A percentile compares a stretch with the other conserved stretches of the same genome.
These are phyloP conservation scores for Aphodius granarius DNA, from an alignment of 2,888 invertebrate species.

Conservation along the genomic window DNA sequence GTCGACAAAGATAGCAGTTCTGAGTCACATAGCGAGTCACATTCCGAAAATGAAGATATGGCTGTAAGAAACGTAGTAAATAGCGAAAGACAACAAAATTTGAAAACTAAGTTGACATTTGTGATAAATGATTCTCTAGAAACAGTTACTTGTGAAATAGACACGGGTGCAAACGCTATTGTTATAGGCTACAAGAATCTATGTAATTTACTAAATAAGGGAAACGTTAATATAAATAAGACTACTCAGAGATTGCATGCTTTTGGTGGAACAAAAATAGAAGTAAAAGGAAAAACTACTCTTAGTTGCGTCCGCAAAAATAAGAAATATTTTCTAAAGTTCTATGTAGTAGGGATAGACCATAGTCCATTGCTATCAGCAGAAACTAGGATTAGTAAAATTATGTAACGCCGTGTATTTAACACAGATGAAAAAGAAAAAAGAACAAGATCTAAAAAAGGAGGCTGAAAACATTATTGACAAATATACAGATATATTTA, in stretches of 20 bases:
- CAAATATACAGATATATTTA: conserved; percentile 16
- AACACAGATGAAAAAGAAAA: not conserved
- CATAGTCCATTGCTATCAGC: conserved; percentile 18
- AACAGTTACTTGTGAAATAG: conserved; percentile 12
- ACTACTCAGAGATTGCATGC: conserved; percentile 1
- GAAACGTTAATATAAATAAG: not conserved
- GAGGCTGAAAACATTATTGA: conserved; percentile 15
- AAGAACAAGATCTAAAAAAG: not conserved
- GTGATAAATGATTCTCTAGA: not conserved
- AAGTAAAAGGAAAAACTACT: conserved; percentile 6
- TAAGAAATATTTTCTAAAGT: conserved; percentile 4
- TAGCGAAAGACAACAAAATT: not conserved
- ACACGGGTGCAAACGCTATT: conserved; percentile 15
- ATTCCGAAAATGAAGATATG: not conserved
- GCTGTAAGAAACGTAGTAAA: not conserved
- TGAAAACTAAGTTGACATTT: not conserved
- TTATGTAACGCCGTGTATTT: conserved; percentile 1
- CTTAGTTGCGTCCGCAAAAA: conserved; percentile 3
- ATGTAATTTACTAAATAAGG: not conserved
- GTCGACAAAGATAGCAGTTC: not conserved
- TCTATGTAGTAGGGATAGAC: conserved; percentile 12
- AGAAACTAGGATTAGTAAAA: conserved; percentile 14
- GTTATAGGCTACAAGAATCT: conserved; percentile 11
- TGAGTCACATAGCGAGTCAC: not conserved
- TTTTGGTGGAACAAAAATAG: conserved; percentile 15